phyloP scores from a whole-genome alignment of 2,113 vertebrate genomes.

The Nycticebus coucang region DNA sequence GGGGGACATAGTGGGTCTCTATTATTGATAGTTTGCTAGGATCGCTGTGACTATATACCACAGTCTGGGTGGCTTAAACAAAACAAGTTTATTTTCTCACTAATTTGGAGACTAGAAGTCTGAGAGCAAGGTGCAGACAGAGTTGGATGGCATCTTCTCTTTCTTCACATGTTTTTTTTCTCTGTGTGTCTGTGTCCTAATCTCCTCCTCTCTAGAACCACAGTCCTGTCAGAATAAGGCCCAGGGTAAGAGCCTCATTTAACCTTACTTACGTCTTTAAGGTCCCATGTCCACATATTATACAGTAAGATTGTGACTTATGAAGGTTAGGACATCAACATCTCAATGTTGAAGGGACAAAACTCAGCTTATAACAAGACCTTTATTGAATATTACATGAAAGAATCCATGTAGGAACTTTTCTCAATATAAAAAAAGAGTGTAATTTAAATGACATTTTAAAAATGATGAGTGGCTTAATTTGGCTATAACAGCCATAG shows the following conservation, averaged over 20 bases:
- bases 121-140: background rate
- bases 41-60: background rate
- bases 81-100: background rate
- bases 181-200: background rate
- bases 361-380: background rate
- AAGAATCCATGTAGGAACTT: background rate
- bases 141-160: background rate
- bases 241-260: background rate
- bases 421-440: background rate
- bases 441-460: background rate
- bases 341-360: background rate
- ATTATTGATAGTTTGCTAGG: background rate
- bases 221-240: background rate
- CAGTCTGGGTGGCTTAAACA: background rate
- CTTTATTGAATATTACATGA: background rate
- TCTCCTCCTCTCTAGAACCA: background rate
- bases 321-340: background rate
- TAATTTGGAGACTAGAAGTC: background rate
- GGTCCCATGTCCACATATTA: background rate
- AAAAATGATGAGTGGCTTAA: background rate
- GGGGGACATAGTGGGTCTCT: background rate
- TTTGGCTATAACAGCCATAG: background rate
- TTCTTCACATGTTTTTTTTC: background rate
- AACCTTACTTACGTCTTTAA: background rate
- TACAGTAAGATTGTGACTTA: background rate